Evolutionary conservation across 2,888 invertebrate genomes (phyloP).

Genomic region (Leucoptera coffeella): DNA sequence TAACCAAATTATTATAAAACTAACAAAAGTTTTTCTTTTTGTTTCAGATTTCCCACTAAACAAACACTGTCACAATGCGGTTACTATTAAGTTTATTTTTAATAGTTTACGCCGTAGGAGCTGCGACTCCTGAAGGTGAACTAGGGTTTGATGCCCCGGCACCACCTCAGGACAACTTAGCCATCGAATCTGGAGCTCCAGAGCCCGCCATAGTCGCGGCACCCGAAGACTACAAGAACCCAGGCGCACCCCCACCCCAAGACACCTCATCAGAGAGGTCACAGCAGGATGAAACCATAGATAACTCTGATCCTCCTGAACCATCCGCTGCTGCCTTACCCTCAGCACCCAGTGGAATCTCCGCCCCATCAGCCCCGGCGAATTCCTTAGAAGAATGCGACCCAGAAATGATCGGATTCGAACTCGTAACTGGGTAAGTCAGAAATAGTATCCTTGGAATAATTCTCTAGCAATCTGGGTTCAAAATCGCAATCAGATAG

Average conservation of each 20-base stretch:
- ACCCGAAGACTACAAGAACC: conserved; percentile 36
- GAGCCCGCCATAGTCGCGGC: conserved; percentile 38
- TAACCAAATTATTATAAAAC: too few relatives aligned
- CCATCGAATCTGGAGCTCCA: conserved; percentile 35
- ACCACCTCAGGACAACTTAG: conserved; percentile 41
- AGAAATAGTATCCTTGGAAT: too few relatives aligned
- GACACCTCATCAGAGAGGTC: conserved; percentile 13
- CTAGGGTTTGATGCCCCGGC: conserved; percentile 41
- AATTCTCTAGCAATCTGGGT: too few relatives aligned
- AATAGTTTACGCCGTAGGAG: conserved; percentile 35
- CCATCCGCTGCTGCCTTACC: conserved; percentile 40
- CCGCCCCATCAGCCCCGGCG: conserved; percentile 49
- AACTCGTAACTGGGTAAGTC: conserved; percentile 77
- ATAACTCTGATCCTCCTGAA: conserved; percentile 29
- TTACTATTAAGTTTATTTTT: conserved; percentile 36
- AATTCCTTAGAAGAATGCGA: conserved; percentile 71
- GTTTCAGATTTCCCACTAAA: conserved; percentile 37
- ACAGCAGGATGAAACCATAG: conserved; percentile 11
- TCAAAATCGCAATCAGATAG: too few relatives aligned
- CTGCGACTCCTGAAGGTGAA: conserved; percentile 41
- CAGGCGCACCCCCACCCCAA: conserved; percentile 24
- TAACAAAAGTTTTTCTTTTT: conserved; percentile 11
- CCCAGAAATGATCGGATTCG: conserved; percentile 84
- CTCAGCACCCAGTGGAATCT: conserved; percentile 40
- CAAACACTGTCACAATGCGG: conserved; percentile 43